These are phyloP conservation scores for Leptinotarsa undecemlineata DNA, from an alignment of 1,140 invertebrate genomes.

Conservation along the genomic window DNA sequence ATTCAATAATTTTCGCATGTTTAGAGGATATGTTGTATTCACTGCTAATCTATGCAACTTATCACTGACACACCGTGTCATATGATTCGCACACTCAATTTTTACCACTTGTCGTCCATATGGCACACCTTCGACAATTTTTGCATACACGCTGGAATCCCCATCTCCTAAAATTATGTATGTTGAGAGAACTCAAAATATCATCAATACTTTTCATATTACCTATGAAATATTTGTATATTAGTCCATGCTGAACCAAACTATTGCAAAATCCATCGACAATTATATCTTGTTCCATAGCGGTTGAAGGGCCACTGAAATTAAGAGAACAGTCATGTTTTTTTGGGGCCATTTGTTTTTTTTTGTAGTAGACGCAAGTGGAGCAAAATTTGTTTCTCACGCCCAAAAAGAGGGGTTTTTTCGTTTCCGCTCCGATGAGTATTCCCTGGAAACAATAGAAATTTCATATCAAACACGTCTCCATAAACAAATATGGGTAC, in stretches of 20 bases:
- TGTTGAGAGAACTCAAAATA: background rate
- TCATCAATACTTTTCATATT: constrained; percentile 4
- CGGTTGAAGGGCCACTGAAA: constrained; percentile 16
- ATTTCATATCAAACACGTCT: constrained; percentile 8
- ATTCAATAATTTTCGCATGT: constrained; percentile 17
- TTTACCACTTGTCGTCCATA: constrained; percentile 12
- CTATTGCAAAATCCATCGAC: constrained; percentile 11
- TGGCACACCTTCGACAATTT: constrained; percentile 14
- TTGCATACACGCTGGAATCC: constrained; percentile 10
- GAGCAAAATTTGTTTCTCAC: constrained; percentile 10
- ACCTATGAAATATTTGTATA: constrained; percentile 18
- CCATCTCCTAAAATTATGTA: constrained; percentile 8
- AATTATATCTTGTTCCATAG: constrained; percentile 12
- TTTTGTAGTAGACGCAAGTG: constrained; percentile 4
- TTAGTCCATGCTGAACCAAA: constrained; percentile 5
- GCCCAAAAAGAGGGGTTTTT: background rate
- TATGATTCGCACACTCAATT: constrained; percentile 1
- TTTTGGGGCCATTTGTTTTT: background rate
- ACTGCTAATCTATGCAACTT: too few relatives aligned
- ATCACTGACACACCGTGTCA: too few relatives aligned
- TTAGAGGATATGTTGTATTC: background rate
- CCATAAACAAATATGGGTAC: constrained; percentile 7
- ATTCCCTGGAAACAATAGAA: constrained; percentile 4
- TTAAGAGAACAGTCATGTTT: constrained; percentile 1
- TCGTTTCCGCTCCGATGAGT: constrained; percentile 11